Evolutionary conservation across 1,140 invertebrate species (phyloP).

Genomic region (Listronotus oregonensis): DNA sequence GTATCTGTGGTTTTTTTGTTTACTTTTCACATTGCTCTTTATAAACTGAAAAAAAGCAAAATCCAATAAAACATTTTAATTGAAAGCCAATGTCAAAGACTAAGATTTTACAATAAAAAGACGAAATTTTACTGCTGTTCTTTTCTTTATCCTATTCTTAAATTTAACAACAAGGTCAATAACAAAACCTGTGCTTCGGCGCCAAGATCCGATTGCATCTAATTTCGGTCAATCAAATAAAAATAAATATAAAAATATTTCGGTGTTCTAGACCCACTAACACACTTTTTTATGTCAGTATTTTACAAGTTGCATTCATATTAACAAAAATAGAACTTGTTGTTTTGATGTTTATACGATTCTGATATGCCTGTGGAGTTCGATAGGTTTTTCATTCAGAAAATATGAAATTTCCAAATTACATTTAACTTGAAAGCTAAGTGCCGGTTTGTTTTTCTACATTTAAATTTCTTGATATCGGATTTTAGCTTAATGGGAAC

Average conservation of each 20-base stretch:
- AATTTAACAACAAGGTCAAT: too few species aligned
- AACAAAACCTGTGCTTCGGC: not conserved
- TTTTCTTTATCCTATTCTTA: too few species aligned
- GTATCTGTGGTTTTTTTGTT: too few species aligned
- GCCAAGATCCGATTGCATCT: constrained; percentile 1
- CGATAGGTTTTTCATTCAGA: constrained; percentile 7
- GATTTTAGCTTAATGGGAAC: not conserved
- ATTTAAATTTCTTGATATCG: not conserved
- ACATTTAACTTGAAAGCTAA: constrained; percentile 3
- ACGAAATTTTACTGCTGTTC: too few species aligned
- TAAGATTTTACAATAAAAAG: too few species aligned
- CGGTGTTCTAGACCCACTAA: constrained; percentile 3
- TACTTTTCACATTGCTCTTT: too few species aligned
- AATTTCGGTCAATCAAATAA: not conserved
- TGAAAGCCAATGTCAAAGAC: too few species aligned
- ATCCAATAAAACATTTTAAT: too few species aligned
- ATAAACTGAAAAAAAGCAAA: too few species aligned
- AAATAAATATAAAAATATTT: constrained; percentile 2
- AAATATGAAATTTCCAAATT: constrained; percentile 5
- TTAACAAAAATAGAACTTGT: constrained; percentile 5
- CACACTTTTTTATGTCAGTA: constrained; percentile 6
- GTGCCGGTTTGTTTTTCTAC: constrained; percentile 1
- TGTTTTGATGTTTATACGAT: constrained; percentile 2
- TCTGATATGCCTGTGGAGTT: not conserved
- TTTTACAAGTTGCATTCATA: not conserved